These are phyloP conservation scores for Sebastes jordani DNA, from an alignment of 2,797 vertebrate genomes.

Conservation along the genomic window DNA sequence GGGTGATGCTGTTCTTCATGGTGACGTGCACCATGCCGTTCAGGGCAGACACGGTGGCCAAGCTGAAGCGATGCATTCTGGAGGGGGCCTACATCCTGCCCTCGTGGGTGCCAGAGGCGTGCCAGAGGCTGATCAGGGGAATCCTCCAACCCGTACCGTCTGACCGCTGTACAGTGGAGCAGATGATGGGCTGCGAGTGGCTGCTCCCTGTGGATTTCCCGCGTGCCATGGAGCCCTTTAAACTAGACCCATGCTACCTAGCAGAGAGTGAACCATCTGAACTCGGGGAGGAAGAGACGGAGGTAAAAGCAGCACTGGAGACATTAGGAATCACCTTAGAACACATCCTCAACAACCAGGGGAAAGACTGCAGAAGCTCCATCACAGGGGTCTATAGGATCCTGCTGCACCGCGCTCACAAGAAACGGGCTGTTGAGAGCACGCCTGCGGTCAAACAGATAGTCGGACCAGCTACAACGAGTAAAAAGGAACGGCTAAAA, in stretches of 20 bases:
- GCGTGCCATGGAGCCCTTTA: constrained; percentile 88
- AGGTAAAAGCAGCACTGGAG: constrained; percentile 87
- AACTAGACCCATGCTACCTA: constrained; percentile 90
- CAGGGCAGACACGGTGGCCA: constrained; percentile 94
- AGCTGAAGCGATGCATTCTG: constrained; percentile 94
- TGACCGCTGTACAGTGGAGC: constrained; percentile 87
- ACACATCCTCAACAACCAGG: constrained; percentile 92
- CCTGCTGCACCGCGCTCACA: constrained; percentile 91
- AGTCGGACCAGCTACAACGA: constrained; percentile 55
- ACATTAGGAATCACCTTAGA: constrained; percentile 90
- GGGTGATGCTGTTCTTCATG: constrained; percentile 96
- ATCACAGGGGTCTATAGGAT: constrained; percentile 94
- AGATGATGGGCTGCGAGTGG: constrained; percentile 94
- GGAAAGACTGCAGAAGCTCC: constrained; percentile 90
- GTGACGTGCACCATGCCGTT: constrained; percentile 93
- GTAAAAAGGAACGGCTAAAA: constrained; percentile 82
- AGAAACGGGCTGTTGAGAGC: constrained; percentile 85
- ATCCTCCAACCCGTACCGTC: constrained; percentile 89
- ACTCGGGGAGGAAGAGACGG: constrained; percentile 88
- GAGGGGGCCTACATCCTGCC: constrained; percentile 89
- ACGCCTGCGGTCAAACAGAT: constrained; percentile 81
- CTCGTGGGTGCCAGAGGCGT: constrained; percentile 86
- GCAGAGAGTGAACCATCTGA: constrained; percentile 73
- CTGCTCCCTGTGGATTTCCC: constrained; percentile 90
- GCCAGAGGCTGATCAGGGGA: constrained; percentile 89